A percentile compares a stretch with the other conserved stretches of the same genome.
phyloP scores from a whole-genome alignment of 2,888 invertebrate genomes.

The Erannis defoliaria region DNA sequence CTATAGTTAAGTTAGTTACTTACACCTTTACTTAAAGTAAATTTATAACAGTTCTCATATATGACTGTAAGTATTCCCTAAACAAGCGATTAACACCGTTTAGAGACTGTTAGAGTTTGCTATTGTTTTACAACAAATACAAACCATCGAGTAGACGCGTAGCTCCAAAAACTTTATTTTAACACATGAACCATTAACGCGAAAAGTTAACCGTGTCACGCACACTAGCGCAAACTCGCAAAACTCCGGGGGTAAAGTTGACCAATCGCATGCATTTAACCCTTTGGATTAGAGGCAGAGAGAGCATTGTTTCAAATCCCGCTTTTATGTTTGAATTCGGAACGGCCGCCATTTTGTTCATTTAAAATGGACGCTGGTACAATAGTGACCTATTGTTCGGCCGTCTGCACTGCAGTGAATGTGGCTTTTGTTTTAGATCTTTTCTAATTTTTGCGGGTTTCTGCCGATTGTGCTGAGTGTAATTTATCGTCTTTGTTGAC shows the following conservation, averaged over 20 bases:
- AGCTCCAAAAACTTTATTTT: constrained; percentile 18
- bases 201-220: constrained; percentile 51
- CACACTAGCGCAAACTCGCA: constrained; percentile 53
- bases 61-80: background rate
- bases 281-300: constrained; percentile 75
- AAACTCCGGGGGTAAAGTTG: constrained; percentile 71
- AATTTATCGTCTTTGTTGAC: background rate
- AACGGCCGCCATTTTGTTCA: constrained; percentile 83
- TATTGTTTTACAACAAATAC: constrained; percentile 49
- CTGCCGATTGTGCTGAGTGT: background rate
- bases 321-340: constrained; percentile 70
- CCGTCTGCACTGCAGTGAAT: constrained; percentile 67
- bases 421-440: constrained; percentile 75
- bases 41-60: too few species aligned
- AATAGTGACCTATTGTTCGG: constrained; percentile 81
- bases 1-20: too few species aligned
- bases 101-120: too few species aligned
- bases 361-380: constrained; percentile 84
- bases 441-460: constrained; percentile 75
- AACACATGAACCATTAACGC: constrained; percentile 46
- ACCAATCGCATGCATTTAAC: constrained; percentile 85
- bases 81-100: too few species aligned
- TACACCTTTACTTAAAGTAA: too few species aligned
- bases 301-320: constrained; percentile 81
- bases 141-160: background rate